Evolutionary conservation across 2,797 vertebrate genomes (phyloP), one percentile per base, ranked within the genome.

Genomic region (Sebastes hubbsi): DNA sequence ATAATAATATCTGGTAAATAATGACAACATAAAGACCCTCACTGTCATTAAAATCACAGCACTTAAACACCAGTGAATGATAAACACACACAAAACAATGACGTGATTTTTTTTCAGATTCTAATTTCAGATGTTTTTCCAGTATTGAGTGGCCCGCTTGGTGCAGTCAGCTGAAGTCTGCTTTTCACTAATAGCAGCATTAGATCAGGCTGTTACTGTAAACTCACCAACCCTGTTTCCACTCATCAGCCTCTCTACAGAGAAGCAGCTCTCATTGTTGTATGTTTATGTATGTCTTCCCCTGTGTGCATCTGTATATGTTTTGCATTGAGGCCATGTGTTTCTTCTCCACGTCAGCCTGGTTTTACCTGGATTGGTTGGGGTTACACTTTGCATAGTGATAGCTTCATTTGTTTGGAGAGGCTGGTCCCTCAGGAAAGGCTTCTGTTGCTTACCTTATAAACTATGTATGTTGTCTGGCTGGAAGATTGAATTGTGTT

Each of bases 371-470:
- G 75, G 29, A 56, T 54, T 24, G 60, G 55, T 49, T 75, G 60
- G 73, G 69, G 62, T 72, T 20, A 55, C 25, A 22, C 42, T 93
- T 93, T 94, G 90, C 92, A 93, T 93, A 83, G 75, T 74, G 74
- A 82, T 83, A 62, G 34, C 72, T 64, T 77, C 0, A 83, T 93
- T 91, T 92, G 91, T 77, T 89, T 90, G 78, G 14, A 49, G 22
- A 36, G 78, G 34, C 54, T 30, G 14, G 72, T 81, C 70, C 62
- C 32, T 59, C 8, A 20, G 34, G 59, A 83, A 27, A 77, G 78
- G 70, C 75, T 66, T 69, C 1, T 32, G 66, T 54, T 69, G 58
- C 54, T 78, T 77, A 58, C 61, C 72, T 71, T 60, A 62, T 75
- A 30, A 55, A 85, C 22, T 73, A 81, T 72, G 79, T 71, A 81